Conservation (phyloP, 2,113 vertebrate species). For the Meleagris gallopavo region DNA sequence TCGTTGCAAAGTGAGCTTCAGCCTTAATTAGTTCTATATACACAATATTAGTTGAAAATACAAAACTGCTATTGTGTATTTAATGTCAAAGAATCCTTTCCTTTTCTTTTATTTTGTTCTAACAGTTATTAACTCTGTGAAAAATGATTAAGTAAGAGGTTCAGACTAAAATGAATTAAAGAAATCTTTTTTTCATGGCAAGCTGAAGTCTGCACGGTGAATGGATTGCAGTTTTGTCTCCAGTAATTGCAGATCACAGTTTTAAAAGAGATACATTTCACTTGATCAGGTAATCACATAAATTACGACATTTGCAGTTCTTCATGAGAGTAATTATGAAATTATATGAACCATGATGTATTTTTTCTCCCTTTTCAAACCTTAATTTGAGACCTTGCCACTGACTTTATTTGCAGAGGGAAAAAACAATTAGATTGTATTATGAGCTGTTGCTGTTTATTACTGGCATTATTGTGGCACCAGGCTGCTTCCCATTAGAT, state of each 20-base stretch:
- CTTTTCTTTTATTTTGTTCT: neutral
- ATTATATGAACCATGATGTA: neutral
- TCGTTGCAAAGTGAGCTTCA: neutral
- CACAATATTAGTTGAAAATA: neutral
- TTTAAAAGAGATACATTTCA: neutral
- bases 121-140: neutral
- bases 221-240: neutral
- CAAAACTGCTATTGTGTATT: neutral
- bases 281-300: conserved; percentile 9
- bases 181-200: neutral
- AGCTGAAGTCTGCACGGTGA: neutral
- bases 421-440: neutral
- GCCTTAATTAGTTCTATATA: neutral
- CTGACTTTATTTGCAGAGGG: conserved; percentile 22
- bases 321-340: neutral
- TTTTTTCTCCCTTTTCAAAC: neutral
- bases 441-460: conserved; percentile 24
- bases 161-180: neutral
- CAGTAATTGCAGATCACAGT: neutral
- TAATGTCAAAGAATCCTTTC: neutral
- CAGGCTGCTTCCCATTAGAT: conserved; percentile 39
- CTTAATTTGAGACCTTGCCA: neutral
- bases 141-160: neutral
- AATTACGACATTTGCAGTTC: conserved; percentile 12
- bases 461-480: conserved; percentile 31